Evolutionary conservation across 2,888 invertebrate species (phyloP).

Genomic region (Beris morrisii): DNA sequence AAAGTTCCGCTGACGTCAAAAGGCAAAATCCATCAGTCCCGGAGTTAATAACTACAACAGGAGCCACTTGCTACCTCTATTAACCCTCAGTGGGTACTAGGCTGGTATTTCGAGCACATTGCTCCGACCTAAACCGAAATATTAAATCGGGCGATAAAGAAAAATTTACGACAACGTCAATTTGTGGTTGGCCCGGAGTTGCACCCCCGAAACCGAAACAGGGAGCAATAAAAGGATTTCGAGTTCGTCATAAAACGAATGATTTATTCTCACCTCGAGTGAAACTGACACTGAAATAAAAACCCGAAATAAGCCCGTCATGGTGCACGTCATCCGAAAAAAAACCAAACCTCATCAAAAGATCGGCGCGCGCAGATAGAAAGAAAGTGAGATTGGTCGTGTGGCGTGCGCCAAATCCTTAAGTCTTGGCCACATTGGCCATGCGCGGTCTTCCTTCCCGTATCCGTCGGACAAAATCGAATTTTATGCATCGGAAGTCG

Average conservation of each 20-base stretch:
- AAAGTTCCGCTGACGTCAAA: constrained; percentile 16
- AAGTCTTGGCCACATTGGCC: too few species aligned
- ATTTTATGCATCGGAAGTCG: constrained; percentile 25
- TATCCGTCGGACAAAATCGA: background rate
- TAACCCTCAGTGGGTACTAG: constrained; percentile 10
- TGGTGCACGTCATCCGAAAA: too few species aligned
- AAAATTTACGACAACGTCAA: constrained; percentile 33
- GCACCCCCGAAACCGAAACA: constrained; percentile 23
- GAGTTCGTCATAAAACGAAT: constrained; percentile 33
- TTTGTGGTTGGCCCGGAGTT: constrained; percentile 32
- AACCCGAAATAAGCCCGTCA: background rate
- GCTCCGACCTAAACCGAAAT: background rate
- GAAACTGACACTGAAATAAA: constrained; percentile 20
- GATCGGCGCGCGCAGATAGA: too few species aligned
- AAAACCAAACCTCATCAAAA: too few species aligned
- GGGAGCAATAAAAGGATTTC: constrained; percentile 36
- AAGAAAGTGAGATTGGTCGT: too few species aligned
- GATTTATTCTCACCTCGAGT: constrained; percentile 32
- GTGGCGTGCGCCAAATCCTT: too few species aligned
- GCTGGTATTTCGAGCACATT: constrained; percentile 10
- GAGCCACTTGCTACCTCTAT: constrained; percentile 22
- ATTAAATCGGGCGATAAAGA: constrained; percentile 31
- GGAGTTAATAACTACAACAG: constrained; percentile 14
- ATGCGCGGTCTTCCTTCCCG: too few species aligned
- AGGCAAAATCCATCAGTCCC: constrained; percentile 21